Percentiles rank a stretch among this genome's conserved stretches.
Evolutionary conservation across 2,113 vertebrate species (phyloP).

Genomic region (Empidonax alnorum): DNA sequence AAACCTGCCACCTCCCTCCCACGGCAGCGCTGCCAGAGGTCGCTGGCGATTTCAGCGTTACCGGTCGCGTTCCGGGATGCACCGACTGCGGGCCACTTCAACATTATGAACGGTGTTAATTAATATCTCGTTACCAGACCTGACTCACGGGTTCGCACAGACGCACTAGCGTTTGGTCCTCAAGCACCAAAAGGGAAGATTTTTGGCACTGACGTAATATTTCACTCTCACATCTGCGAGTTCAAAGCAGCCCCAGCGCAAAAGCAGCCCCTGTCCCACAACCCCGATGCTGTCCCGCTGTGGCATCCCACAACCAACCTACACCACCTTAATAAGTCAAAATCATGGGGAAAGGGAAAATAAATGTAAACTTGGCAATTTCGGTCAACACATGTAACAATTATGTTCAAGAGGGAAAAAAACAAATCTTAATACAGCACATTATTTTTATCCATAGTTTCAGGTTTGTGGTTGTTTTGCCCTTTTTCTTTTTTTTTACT

Average conservation of each 20-base stretch:
- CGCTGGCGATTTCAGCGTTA: background rate
- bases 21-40: fast-evolving
- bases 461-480: background rate
- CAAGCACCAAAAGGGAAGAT: fast-evolving
- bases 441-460: background rate
- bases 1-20: background rate
- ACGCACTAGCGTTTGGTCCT: fast-evolving
- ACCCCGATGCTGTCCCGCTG: fast-evolving
- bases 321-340: fast-evolving
- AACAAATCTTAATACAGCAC: background rate
- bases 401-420: background rate
- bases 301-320: fast-evolving
- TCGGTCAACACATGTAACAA: background rate
- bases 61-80: background rate
- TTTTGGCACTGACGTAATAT: fast-evolving
- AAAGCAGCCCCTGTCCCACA: background rate
- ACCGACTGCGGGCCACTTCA: background rate
- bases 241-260: background rate
- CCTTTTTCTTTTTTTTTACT: no score
- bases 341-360: background rate
- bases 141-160: fast-evolving
- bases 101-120: fast-evolving
- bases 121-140: fast-evolving
- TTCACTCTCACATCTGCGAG: fast-evolving
- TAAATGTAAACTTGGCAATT: background rate